Conservation (phyloP, 2,888 invertebrate species). For the Hypolimnas misippus region DNA sequence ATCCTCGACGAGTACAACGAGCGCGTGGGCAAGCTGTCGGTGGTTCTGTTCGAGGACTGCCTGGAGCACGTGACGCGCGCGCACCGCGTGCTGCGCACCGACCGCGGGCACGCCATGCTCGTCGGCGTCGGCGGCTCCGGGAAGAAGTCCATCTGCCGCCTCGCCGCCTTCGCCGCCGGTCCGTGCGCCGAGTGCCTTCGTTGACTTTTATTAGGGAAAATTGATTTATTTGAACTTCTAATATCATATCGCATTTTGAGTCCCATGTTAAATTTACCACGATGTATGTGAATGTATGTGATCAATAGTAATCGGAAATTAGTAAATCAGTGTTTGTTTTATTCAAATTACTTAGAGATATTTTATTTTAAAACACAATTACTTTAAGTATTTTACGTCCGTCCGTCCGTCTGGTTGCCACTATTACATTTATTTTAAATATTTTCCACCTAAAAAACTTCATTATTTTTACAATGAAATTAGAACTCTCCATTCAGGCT, state of each 20-base stretch:
- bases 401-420: too few species aligned
- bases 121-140: constrained; percentile 96
- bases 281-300: too few species aligned
- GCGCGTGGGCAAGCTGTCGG: constrained; percentile 87
- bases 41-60: constrained; percentile 96
- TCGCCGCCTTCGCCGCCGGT: constrained; percentile 93
- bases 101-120: constrained; percentile 92
- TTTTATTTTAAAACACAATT: too few species aligned
- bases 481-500: constrained; percentile 71
- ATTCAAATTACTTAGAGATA: too few species aligned
- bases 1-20: constrained; percentile 95
- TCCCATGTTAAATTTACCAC: too few species aligned
- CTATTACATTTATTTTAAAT: too few species aligned
- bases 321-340: too few species aligned
- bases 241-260: too few species aligned
- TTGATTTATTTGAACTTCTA: too few species aligned
- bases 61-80: constrained; percentile 95
- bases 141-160: constrained; percentile 90
- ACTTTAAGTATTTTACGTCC: too few species aligned
- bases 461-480: neutral
- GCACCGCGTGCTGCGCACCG: constrained; percentile 92
- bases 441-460: too few species aligned
- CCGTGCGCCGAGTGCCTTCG: neutral
- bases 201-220: neutral
- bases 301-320: too few species aligned